Conservation (phyloP, 2,797 vertebrate genomes). For the Phoxinus dragarum region DNA sequence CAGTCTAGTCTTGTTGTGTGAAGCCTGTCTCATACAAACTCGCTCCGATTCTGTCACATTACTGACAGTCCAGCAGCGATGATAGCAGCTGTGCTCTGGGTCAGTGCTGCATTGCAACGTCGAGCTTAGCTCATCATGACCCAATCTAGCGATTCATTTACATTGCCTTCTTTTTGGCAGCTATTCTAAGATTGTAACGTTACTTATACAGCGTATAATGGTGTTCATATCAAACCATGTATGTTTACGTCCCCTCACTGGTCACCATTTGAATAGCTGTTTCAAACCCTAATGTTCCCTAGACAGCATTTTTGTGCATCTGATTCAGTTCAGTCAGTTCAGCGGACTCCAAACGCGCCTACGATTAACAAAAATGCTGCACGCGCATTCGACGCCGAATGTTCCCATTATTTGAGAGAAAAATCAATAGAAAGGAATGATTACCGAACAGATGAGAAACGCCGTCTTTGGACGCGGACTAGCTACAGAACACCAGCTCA, state of each 20-base stretch:
- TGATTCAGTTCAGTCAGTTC: background rate
- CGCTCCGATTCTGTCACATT: slow-evolving; percentile 20
- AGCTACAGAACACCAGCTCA: slow-evolving; percentile 40
- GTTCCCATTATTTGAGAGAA: background rate
- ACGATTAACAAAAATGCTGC: background rate
- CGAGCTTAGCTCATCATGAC: background rate
- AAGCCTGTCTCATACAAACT: background rate
- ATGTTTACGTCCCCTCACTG: background rate
- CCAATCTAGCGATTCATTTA: background rate
- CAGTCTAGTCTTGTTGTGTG: background rate
- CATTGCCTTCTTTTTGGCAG: background rate
- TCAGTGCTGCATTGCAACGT: slow-evolving; percentile 39
- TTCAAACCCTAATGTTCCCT: background rate
- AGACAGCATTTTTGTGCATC: background rate
- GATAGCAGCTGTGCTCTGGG: slow-evolving; percentile 25
- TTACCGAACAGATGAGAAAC: slow-evolving; percentile 44
- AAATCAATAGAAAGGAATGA: background rate
- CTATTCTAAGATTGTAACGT: background rate
- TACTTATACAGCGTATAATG: background rate
- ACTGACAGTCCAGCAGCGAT: background rate
- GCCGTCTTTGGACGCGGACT: slow-evolving; percentile 27
- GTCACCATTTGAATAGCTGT: background rate
- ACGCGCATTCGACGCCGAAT: background rate
- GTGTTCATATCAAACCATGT: background rate
- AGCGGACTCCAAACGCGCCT: background rate